Evolutionary conservation across 2,797 vertebrate genomes (phyloP), one percentile per base, ranked within the genome.

Genomic region (Enteromius afrohamiltoni): DNA sequence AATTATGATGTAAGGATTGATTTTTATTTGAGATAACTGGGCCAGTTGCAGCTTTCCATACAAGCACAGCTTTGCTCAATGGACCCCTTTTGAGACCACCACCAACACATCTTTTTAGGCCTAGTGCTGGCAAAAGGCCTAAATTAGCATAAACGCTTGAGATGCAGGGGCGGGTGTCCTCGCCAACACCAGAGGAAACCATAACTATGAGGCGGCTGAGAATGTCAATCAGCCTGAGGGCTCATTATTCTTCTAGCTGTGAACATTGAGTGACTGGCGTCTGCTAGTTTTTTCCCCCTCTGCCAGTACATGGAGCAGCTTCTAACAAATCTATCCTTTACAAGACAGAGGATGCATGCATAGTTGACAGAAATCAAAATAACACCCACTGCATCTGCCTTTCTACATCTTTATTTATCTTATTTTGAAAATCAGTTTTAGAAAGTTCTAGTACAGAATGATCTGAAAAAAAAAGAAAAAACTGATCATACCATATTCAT

Each of bases 141-240:
- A 58, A 82, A 89, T 82, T 80, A 84, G 82, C 88, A 89, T 86
- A 88, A 88, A 89, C 37, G 68, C 65, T 37, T 74, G 47, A 79
- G 85, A 87, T 84, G 84, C 83, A 75, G 71, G 29, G 49, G 37
- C 47, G 78, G 83, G 37, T 49, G 53, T 87, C 87, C 85, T 83
- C 71, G 70, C 80, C 79, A 69, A 75, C 78, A 70, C 80, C 51
- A 81, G 69, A 69, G 79, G 81, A 83, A 87, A 82, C 86, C 85
- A 77, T 77, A 45, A 58, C 51, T 40, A 80, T 53, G 81, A 55
- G 74, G 81, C 70, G 71, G 85, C 76, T 79, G 83, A 84, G 88
- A 88, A 87, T 88, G 85, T 85, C 86, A 88, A 86, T 89, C 88
- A 86, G 83, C 73, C 77, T 13, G 16, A 80, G 85, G 71, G 73